A percentile compares a stretch with the other conserved stretches of the same genome.
Conservation (phyloP, 1,140 invertebrate genomes). For the Phymastichus coffea region DNA sequence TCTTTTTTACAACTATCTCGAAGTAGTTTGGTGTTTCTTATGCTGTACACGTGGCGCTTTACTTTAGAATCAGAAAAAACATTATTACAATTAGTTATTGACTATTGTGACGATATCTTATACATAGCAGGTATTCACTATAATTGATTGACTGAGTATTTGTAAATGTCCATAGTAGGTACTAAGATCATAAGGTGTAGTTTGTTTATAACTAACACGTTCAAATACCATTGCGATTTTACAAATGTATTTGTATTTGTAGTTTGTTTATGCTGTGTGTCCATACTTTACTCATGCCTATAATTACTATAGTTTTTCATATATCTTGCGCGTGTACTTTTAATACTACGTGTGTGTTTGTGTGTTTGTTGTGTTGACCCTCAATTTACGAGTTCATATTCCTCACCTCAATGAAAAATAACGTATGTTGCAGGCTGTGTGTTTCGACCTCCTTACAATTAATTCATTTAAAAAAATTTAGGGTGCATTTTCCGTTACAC, state of each 20-base stretch:
- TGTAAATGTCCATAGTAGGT: too few relatives aligned
- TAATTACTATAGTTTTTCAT: background rate
- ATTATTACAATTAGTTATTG: conserved; percentile 43
- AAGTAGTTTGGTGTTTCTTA: conserved; percentile 4
- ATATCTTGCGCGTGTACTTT: background rate
- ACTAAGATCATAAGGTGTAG: conserved; percentile 18
- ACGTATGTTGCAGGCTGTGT: too few relatives aligned
- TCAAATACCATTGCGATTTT: conserved; percentile 28
- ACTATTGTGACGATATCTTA: conserved; percentile 46
- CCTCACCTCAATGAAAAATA: background rate
- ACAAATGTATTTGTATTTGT: conserved; percentile 9
- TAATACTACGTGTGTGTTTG: background rate
- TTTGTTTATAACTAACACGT: conserved; percentile 12
- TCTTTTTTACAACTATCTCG: too few relatives aligned
- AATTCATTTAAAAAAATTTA: conserved; percentile 12
- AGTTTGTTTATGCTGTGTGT: background rate
- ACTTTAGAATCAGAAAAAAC: conserved; percentile 25
- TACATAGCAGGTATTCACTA: conserved; percentile 33
- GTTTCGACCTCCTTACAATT: background rate
- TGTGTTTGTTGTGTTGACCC: conserved; percentile 3
- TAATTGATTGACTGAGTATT: conserved; percentile 52
- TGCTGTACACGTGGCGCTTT: conserved; percentile 2
- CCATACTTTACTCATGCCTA: too few relatives aligned
- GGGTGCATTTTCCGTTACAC: conserved; percentile 14
- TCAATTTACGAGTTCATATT: conserved; percentile 15